Evolutionary conservation across 2,888 invertebrate species (phyloP), one percentile per base, ranked within the genome.

Genomic region (Mythimna albipuncta): DNA sequence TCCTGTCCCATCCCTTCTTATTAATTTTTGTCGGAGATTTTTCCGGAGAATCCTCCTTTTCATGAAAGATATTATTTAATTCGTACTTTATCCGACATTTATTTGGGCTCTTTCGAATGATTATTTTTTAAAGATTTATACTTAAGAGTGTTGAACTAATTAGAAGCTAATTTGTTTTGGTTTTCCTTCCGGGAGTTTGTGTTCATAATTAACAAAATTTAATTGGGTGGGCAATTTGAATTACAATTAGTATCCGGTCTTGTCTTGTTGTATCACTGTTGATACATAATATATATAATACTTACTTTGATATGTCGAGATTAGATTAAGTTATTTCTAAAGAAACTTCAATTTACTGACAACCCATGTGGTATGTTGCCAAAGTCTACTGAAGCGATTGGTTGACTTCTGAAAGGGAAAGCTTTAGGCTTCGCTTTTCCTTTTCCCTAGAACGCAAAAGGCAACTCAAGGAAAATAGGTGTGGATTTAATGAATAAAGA

Each of bases 1-100:
- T 85, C 82, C 78, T 77, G 75, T 16, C 73, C 19, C 54, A 52
- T 76, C 44, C 35, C 6, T 71, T 63, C 9, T 81, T 84, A 85
- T 86, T 85, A 86, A 82, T 86, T 86, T 84, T 69, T 59, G 66
- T 47, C 54, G 63, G 65, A 41, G 66, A 77, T 72, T 79, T 69
- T 74, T 64, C 65, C 57, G n/a, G 57, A 59, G 61, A 62, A 83
- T 69, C 61, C 64, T 66, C 63, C 9, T 69, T 65, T 64, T 47
- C 44, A 32, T 69, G 16, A 2, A 47, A 19, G 13, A 35, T 59
- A 64, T 74, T 77, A 77, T 81, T 85, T 68, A 69, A 64, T 72
- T 69, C 47, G n/a, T 55, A 63, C 26, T 52, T 75, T 62, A 64
- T 19, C 54, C 68, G 38, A 78, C 52, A 62, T 69, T 62, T 72